A percentile compares a stretch with the other conserved stretches of the same genome.
These are phyloP conservation scores for Tenthredo scrophulariae DNA, from an alignment of 2,888 invertebrate species.

Conservation along the genomic window DNA sequence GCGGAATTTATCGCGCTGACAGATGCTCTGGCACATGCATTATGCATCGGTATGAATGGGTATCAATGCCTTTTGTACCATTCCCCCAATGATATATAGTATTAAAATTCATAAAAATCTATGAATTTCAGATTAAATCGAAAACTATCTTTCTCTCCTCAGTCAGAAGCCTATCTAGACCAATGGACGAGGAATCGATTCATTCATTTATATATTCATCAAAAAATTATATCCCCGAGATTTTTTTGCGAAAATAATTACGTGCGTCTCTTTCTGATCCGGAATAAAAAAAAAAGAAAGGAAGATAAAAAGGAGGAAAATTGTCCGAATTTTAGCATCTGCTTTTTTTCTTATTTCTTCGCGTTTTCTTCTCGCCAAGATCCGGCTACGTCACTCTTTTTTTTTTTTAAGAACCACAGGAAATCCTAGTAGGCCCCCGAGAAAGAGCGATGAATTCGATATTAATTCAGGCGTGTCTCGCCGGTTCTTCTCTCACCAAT, in stretches of 20 bases:
- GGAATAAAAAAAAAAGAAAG: no score
- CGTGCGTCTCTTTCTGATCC: no score
- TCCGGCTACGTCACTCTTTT: background rate
- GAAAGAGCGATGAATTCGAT: slow-evolving; percentile 44
- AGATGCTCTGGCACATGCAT: slow-evolving; percentile 3
- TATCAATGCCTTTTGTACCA: background rate
- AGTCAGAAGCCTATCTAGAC: background rate
- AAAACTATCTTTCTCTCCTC: background rate
- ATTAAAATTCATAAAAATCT: slow-evolving; percentile 7
- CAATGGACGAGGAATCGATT: no score
- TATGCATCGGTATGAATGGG: slow-evolving; percentile 20
- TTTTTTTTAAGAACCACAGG: background rate
- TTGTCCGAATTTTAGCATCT: background rate
- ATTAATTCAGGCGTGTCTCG: slow-evolving; percentile 41
- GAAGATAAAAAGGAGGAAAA: no score
- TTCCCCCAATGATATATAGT: background rate
- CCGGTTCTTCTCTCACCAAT: slow-evolving; percentile 34
- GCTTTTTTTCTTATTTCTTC: background rate
- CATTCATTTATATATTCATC: background rate
- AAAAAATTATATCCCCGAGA: background rate
- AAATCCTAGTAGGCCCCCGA: background rate
- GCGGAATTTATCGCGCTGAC: slow-evolving; percentile 17
- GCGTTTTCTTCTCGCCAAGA: background rate
- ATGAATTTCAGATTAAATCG: background rate
- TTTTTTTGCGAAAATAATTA: no score